Percentiles rank a stretch among this genome's conserved stretches.
Conservation (phyloP, 2,888 invertebrate genomes). For the Buathra laborator region DNA sequence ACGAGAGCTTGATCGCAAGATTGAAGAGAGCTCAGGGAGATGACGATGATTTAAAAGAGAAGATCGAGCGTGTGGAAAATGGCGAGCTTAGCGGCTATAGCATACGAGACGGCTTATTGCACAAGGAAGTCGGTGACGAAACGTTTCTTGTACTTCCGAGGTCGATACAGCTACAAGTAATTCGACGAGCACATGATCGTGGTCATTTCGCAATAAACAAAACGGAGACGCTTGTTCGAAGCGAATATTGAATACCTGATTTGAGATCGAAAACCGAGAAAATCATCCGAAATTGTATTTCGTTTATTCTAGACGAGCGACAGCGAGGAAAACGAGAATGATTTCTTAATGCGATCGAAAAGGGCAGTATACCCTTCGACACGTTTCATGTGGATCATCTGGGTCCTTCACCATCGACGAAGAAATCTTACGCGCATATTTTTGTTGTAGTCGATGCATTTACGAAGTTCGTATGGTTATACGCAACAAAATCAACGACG, state of each 20-base stretch:
- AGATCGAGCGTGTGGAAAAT: background rate
- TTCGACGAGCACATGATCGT: conserved; percentile 55
- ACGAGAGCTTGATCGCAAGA: background rate
- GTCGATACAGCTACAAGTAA: conserved; percentile 15
- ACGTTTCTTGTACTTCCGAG: background rate
- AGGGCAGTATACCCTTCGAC: conserved; percentile 74
- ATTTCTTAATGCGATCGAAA: conserved; percentile 73
- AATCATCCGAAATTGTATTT: conserved; percentile 59
- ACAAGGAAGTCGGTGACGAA: background rate
- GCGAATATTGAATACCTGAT: conserved; percentile 66
- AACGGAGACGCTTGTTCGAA: no score
- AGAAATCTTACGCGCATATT: conserved; percentile 76
- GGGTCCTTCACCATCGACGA: conserved; percentile 76
- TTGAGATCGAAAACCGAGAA: conserved; percentile 57
- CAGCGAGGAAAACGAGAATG: conserved; percentile 76
- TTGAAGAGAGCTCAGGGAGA: conserved; percentile 15
- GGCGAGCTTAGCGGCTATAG: background rate
- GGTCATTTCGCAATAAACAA: background rate
- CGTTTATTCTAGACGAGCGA: conserved; percentile 58
- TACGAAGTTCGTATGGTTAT: conserved; percentile 78
- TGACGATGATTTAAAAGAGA: background rate
- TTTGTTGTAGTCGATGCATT: conserved; percentile 76
- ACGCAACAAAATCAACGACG: conserved; percentile 74
- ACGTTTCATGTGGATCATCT: conserved; percentile 79
- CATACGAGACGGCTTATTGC: background rate